Conservation (phyloP, 2,888 invertebrate genomes). For the Chydorus sphaericus region DNA sequence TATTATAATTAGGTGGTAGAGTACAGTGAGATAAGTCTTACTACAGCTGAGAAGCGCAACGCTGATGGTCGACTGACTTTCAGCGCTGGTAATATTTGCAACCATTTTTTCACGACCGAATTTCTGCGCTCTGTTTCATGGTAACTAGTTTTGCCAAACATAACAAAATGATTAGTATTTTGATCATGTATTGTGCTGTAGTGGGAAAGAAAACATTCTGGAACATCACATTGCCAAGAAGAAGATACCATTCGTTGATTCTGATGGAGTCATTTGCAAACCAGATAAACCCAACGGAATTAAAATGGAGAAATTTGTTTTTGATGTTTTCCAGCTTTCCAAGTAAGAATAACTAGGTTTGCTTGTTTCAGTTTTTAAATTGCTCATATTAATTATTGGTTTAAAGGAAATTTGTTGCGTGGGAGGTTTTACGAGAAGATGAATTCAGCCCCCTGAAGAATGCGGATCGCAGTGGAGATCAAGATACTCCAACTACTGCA, state of each 20-base stretch:
- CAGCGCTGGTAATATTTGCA: slow-evolving; percentile 94
- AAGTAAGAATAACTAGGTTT: slow-evolving; percentile 42
- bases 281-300: slow-evolving; percentile 85
- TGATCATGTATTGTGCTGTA: slow-evolving; percentile 17
- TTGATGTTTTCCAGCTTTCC: slow-evolving; percentile 92
- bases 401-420: slow-evolving; percentile 65
- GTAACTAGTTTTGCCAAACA: slow-evolving; percentile 25
- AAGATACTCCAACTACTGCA: slow-evolving; percentile 83
- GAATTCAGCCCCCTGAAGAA: slow-evolving; percentile 98
- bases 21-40: slow-evolving; percentile 85
- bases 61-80: slow-evolving; percentile 67
- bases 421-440: slow-evolving; percentile 78
- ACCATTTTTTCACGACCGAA: slow-evolving; percentile 83
- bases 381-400: slow-evolving; percentile 1
- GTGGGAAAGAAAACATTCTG: slow-evolving; percentile 53
- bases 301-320: slow-evolving; percentile 98
- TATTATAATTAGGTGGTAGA: slow-evolving; percentile 76
- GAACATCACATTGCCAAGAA: slow-evolving; percentile 92
- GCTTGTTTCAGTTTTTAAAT: not conserved
- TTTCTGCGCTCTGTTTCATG: slow-evolving; percentile 62
- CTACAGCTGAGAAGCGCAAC: slow-evolving; percentile 66
- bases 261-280: slow-evolving; percentile 47
- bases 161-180: not conserved
- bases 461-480: slow-evolving; percentile 58
- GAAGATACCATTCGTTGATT: slow-evolving; percentile 78